Evolutionary conservation across 2,888 invertebrate genomes (phyloP).

Genomic region (Allygus modestus): DNA sequence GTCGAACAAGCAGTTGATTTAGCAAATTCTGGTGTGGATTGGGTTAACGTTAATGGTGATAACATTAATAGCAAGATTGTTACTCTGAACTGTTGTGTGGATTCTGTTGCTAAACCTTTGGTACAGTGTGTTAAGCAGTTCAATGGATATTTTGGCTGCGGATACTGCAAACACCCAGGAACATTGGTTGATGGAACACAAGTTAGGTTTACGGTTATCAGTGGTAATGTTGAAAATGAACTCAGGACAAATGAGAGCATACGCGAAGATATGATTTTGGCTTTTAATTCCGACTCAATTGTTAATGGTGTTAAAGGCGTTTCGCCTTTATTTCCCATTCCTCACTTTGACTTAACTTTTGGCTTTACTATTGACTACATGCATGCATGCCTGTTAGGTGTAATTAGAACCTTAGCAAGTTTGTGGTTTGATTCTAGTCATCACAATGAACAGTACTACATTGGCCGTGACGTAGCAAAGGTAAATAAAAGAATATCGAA

Average conservation of each 20-base stretch:
- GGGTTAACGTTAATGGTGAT: neutral
- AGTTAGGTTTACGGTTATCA: neutral
- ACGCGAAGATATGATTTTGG: neutral
- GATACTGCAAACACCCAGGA: neutral
- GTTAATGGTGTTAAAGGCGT: constrained; percentile 2
- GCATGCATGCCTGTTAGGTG: constrained; percentile 18
- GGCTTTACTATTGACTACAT: constrained; percentile 34
- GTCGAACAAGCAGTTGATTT: neutral
- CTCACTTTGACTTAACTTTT: constrained; percentile 11
- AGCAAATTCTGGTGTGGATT: neutral
- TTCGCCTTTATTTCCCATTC: neutral
- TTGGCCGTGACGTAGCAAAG: neutral
- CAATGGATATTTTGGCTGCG: constrained; percentile 28
- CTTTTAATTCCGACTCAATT: constrained; percentile 3
- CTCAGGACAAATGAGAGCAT: neutral
- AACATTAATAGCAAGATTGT: constrained; percentile 1
- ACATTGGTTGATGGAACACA: neutral
- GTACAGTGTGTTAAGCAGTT: constrained; percentile 23
- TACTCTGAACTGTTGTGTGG: neutral
- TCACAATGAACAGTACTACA: constrained; percentile 6
- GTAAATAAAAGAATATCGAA: neutral
- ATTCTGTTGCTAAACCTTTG: constrained; percentile 18
- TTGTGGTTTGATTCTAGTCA: constrained; percentile 20
- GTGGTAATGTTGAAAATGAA: neutral
- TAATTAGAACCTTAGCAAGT: constrained; percentile 17